Evolutionary conservation across 2,797 vertebrate genomes (phyloP), one percentile per base, ranked within the genome.

Genomic region (Rachycentron canadum): DNA sequence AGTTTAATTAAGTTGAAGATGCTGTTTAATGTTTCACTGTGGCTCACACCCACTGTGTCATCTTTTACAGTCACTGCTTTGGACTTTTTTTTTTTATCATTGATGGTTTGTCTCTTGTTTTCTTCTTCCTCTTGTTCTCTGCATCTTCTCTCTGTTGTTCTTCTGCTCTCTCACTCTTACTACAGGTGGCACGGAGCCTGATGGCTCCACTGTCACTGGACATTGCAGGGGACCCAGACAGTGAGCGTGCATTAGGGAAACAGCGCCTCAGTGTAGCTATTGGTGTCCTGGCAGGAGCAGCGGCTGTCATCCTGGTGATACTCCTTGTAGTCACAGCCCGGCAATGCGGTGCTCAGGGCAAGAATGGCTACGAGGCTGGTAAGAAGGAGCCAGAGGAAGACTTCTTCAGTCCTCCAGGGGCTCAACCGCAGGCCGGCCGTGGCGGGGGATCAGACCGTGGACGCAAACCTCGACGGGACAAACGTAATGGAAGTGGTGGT

Each of bases 381-480:
- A 99, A 99, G 89, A 98, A 98, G 76, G 98, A 99, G 80, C 97
- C 94, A 0, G 94, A 98, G 0, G 97, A 99, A 83, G 98, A 99
- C 91, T 98, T 99, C 92, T 99, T 99, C 83, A 97, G 96, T 34
- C 97, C 98, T 0, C 97, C 97, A 5, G 97, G 93, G 23, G 90
- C 93, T 17, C 92, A 92, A 38, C 93, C 93, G 0, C 93, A 93
- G 66, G 89, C 55, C 0, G 73, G 81, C 56, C 82, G 89, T 0
- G 81, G 87, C 3, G 86, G 89, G 8, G 90, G 88, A 25, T 91
- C 91, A 0, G 93, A 94, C 70, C 88, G 92, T 0, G 93, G 93
- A 17, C 92, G 93, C 72, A 95, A 95, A 83, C 93, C 92, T 11
- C 90, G 94, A 1, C 86, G 94, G 36, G 94, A 95, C 87, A 95